Evolutionary conservation across 2,888 invertebrate species (phyloP).

Genomic region (Hypomecis atomaria): DNA sequence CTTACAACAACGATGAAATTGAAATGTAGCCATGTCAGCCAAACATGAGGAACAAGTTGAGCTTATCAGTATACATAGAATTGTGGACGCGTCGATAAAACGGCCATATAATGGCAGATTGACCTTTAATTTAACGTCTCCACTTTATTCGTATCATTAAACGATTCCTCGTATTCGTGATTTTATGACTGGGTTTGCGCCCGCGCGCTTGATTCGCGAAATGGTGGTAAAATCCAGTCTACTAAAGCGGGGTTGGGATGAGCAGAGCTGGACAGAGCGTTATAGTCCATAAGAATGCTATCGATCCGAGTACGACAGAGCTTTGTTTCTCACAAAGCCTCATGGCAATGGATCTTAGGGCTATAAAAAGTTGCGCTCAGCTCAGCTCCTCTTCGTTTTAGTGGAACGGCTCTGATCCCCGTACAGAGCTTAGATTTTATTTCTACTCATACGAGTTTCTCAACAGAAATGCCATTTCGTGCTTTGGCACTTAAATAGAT

Average conservation of each 20-base stretch:
- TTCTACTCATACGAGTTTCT: neutral
- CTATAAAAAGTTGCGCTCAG: too few species aligned
- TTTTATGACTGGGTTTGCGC: conserved; percentile 43
- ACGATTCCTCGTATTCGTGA: conserved; percentile 48
- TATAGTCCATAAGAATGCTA: too few species aligned
- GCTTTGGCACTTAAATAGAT: neutral
- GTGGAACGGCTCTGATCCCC: neutral
- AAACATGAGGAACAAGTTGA: conserved; percentile 40
- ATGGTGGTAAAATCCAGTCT: conserved; percentile 16
- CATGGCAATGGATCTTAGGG: too few species aligned
- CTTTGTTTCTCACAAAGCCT: too few species aligned
- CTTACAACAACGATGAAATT: neutral
- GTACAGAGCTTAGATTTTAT: conserved; percentile 12
- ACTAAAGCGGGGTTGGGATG: neutral
- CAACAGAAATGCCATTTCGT: neutral
- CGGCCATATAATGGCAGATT: conserved; percentile 41
- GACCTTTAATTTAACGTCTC: conserved; percentile 51
- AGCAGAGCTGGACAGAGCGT: too few species aligned
- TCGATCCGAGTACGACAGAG: too few species aligned
- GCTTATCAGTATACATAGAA: conserved; percentile 14
- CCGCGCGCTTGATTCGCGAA: conserved; percentile 21
- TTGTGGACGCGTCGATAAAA: conserved; percentile 42
- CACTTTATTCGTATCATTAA: conserved; percentile 54
- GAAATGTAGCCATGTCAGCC: conserved; percentile 2
- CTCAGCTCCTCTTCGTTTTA: too few species aligned